These are phyloP conservation scores for Siniperca knerii DNA, from an alignment of 2,113 vertebrate species.

Conservation along the genomic window DNA sequence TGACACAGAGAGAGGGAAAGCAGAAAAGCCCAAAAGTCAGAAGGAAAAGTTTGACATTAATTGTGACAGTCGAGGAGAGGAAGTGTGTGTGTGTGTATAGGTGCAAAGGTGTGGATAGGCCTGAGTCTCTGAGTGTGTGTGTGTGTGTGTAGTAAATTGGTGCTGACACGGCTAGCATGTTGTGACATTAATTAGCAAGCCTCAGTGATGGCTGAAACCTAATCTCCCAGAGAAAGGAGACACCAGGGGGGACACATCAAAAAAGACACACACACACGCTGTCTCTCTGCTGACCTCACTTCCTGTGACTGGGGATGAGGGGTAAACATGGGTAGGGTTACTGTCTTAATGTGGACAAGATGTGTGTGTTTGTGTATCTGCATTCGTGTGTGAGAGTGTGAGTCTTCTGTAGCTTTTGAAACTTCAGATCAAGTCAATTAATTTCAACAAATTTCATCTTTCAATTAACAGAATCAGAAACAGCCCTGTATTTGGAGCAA, in stretches of 20 bases:
- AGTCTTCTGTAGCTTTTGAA: constrained; percentile 19
- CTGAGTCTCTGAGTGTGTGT: constrained; percentile 14
- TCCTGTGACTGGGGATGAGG: constrained; percentile 61
- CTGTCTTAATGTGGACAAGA: constrained; percentile 73
- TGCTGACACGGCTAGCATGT: constrained; percentile 74
- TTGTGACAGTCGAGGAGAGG: constrained; percentile 68
- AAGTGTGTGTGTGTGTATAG: constrained; percentile 20
- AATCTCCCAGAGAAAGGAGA: constrained; percentile 74
- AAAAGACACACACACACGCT: constrained; percentile 52
- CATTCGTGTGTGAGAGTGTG: neutral
- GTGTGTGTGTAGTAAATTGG: constrained; percentile 68
- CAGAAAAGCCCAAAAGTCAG: constrained; percentile 37
- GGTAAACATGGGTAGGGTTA: constrained; percentile 49
- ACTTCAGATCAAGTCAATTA: neutral
- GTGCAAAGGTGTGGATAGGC: constrained; percentile 20
- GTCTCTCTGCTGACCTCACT: constrained; percentile 69
- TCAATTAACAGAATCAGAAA: neutral
- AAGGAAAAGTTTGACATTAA: constrained; percentile 62
- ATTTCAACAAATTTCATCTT: neutral
- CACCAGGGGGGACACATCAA: constrained; percentile 66
- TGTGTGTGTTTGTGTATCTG: constrained; percentile 54
- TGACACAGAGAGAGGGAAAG: constrained; percentile 42
- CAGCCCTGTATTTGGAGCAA: neutral
- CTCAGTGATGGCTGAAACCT: constrained; percentile 75
- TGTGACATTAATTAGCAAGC: constrained; percentile 82